These are phyloP conservation scores for Gryon sp. DNA, from an alignment of 1,140 invertebrate species.

Conservation along the genomic window DNA sequence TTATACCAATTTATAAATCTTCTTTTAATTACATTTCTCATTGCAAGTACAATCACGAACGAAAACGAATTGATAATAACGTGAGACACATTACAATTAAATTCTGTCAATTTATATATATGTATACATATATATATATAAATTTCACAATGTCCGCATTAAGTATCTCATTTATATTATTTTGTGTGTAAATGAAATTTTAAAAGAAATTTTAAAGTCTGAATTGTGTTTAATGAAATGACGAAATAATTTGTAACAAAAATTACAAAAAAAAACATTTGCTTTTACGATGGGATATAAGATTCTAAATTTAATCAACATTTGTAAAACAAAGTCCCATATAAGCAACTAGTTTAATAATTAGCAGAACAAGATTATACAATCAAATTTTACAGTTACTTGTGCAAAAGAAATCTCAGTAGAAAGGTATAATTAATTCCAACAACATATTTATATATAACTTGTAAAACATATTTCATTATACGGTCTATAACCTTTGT, in stretches of 20 bases:
- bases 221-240: no score
- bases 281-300: no score
- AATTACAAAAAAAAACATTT: no score
- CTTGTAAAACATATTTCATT: slow-evolving; percentile 14
- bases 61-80: slow-evolving; percentile 11
- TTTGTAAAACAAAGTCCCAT: no score
- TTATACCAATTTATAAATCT: slow-evolving; percentile 51
- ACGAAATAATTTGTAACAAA: no score
- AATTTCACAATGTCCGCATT: no score
- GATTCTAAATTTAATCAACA: no score
- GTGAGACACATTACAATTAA: slow-evolving; percentile 4
- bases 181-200: no score
- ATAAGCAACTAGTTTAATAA: no score
- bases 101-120: slow-evolving; percentile 25
- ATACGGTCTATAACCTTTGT: slow-evolving; percentile 38
- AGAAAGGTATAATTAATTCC: slow-evolving; percentile 20
- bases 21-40: slow-evolving; percentile 49
- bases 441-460: slow-evolving; percentile 18
- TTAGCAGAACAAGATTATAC: not conserved
- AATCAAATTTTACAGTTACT: slow-evolving; percentile 14
- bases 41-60: slow-evolving; percentile 1
- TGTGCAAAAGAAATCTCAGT: not conserved
- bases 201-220: no score
- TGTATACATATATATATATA: no score
- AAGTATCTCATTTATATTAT: slow-evolving; percentile 2